Conservation (phyloP, 1,140 invertebrate genomes). For the Ceratitis capitata region DNA sequence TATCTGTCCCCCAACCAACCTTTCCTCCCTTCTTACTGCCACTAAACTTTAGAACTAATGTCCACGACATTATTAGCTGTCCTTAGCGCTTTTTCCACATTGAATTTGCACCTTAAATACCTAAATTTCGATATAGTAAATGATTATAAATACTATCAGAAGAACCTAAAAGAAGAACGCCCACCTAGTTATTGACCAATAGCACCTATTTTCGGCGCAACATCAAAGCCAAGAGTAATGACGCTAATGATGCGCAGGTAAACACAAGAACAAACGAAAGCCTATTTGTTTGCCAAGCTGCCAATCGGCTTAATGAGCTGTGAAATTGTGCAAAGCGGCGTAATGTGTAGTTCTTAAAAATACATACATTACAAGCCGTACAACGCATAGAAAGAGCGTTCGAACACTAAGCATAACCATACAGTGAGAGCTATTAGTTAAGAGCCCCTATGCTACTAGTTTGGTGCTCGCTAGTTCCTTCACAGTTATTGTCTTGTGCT, state of each 20-base stretch:
- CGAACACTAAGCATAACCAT: background rate
- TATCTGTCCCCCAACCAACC: too few species aligned
- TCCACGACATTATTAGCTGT: too few species aligned
- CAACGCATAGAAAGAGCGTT: background rate
- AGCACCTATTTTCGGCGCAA: background rate
- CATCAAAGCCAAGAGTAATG: background rate
- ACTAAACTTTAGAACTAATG: too few species aligned
- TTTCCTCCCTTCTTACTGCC: too few species aligned
- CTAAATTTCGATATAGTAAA: too few species aligned
- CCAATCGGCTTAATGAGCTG: constrained; percentile 10
- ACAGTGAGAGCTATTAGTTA: background rate
- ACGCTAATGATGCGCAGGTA: background rate
- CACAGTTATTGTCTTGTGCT: too few species aligned
- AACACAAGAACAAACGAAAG: background rate
- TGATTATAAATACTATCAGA: too few species aligned
- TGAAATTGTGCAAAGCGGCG: background rate
- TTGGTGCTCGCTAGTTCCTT: background rate
- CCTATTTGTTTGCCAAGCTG: background rate
- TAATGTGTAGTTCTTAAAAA: background rate
- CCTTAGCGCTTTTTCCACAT: too few species aligned
- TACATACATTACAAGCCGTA: background rate
- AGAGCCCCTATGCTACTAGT: background rate
- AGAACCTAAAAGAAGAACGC: too few species aligned
- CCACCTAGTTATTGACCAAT: background rate
- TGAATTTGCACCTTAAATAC: too few species aligned